These are phyloP conservation scores for Anthonomus grandis DNA, from an alignment of 1,140 invertebrate genomes.

Conservation along the genomic window DNA sequence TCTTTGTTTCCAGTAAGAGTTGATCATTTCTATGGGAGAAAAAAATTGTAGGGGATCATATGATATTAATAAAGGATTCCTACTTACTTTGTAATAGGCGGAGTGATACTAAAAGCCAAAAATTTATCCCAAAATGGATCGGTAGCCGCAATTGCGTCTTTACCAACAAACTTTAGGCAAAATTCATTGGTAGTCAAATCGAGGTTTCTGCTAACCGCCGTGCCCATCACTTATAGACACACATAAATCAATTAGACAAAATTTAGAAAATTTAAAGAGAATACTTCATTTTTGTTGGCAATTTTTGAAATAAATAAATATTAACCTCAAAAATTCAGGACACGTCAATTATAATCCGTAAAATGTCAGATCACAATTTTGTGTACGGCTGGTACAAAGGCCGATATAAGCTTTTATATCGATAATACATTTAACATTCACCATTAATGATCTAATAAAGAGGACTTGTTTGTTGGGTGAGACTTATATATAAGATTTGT, in stretches of 20 bases:
- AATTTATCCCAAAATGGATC: constrained; percentile 93
- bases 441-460: no score
- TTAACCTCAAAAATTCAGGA: constrained; percentile 14
- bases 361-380: no score
- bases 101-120: constrained; percentile 84
- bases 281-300: constrained; percentile 16
- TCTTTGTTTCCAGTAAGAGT: constrained; percentile 73
- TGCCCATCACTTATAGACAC: constrained; percentile 65
- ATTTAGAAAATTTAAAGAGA: constrained; percentile 16
- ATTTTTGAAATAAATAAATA: constrained; percentile 6
- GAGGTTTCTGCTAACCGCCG: constrained; percentile 75
- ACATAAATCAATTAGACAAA: constrained; percentile 2
- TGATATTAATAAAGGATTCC: not conserved
- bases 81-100: constrained; percentile 68
- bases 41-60: not conserved
- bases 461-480: no score
- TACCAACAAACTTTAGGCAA: constrained; percentile 72
- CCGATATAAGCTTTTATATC: no score
- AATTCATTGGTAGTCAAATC: constrained; percentile 81
- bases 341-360: no score
- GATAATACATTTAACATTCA: no score
- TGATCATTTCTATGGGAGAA: constrained; percentile 66
- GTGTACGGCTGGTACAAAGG: no score
- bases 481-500: no score
- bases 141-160: constrained; percentile 76